phyloP scores from a whole-genome alignment of 2,113 vertebrate genomes.

The Numenius arquata region DNA sequence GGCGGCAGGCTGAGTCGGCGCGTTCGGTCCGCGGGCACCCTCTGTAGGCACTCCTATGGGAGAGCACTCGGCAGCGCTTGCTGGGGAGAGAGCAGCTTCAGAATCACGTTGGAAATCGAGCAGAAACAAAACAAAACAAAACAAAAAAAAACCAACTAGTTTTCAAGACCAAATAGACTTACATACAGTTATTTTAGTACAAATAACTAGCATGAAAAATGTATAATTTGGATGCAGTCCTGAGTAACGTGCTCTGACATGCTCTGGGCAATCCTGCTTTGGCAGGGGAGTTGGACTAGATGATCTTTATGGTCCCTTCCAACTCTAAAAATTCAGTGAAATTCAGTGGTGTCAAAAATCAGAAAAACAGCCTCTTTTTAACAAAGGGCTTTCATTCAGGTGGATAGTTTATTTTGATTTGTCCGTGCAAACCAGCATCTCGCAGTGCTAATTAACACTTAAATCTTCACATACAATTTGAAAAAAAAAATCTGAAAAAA shows the following conservation, averaged over 20 bases:
- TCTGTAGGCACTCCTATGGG: rapidly evolving
- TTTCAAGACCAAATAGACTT: rapidly evolving
- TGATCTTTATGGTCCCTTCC: too few species aligned
- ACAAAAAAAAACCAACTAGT: too few species aligned
- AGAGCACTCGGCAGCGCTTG: rapidly evolving
- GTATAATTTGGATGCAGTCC: background rate
- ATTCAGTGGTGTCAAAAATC: too few species aligned
- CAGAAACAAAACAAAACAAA: background rate
- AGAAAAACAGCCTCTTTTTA: background rate
- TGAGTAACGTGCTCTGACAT: too few species aligned
- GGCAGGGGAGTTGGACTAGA: too few species aligned
- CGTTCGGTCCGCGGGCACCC: rapidly evolving
- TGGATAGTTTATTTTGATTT: background rate
- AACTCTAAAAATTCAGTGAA: too few species aligned
- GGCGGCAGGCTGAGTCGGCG: rapidly evolving
- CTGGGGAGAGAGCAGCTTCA: too few species aligned
- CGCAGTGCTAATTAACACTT: background rate
- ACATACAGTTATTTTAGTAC: background rate
- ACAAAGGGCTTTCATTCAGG: background rate
- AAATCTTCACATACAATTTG: background rate
- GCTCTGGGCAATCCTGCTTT: too few species aligned
- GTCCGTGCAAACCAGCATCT: background rate
- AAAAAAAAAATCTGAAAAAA: background rate
- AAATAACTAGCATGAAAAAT: background rate
- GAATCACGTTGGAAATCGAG: rapidly evolving